Percentiles rank a stretch among this genome's conserved stretches.
These are phyloP conservation scores for Parapsyche elsis DNA, from an alignment of 1,140 invertebrate species.

Conservation along the genomic window DNA sequence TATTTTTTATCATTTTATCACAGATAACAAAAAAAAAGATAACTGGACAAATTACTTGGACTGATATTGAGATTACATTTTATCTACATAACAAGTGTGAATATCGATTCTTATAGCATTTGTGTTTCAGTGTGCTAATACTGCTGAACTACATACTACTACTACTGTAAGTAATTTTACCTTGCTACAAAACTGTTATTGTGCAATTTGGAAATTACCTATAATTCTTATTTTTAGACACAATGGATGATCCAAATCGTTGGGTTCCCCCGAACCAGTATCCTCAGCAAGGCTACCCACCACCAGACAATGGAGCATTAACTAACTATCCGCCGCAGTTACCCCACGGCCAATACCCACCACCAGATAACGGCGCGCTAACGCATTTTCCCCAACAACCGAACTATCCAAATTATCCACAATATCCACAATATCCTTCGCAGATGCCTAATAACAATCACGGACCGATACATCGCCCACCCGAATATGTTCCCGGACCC, in stretches of 20 bases:
- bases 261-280: background rate
- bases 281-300: background rate
- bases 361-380: background rate
- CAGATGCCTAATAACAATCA: conserved; percentile 6
- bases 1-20: too few species aligned
- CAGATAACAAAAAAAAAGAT: too few species aligned
- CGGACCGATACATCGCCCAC: conserved; percentile 11
- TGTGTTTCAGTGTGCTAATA: too few species aligned
- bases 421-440: background rate
- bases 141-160: too few species aligned
- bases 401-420: conserved; percentile 3
- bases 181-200: too few species aligned
- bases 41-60: too few species aligned
- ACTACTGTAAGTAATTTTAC: too few species aligned
- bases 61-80: too few species aligned
- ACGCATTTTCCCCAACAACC: background rate
- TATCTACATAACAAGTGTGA: too few species aligned
- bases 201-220: too few species aligned
- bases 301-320: background rate
- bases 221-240: background rate
- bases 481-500: background rate
- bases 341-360: background rate
- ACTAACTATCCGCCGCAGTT: background rate
- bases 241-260: conserved; percentile 1
- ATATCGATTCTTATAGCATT: too few species aligned